These are phyloP conservation scores for Drosophila jambulina DNA, from an alignment of 1,140 invertebrate species.

Conservation along the genomic window DNA sequence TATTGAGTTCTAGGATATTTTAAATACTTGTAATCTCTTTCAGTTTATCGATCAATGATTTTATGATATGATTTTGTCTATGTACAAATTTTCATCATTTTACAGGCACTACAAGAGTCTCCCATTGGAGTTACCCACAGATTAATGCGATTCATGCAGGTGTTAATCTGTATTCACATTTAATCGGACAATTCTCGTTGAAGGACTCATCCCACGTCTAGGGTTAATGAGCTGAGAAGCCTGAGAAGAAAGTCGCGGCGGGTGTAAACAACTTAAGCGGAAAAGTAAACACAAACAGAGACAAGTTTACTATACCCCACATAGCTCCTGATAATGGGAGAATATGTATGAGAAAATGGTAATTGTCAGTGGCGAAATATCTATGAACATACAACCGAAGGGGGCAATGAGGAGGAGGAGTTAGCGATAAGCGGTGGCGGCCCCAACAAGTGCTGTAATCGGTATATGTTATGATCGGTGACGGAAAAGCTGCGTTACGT, in stretches of 20 bases:
- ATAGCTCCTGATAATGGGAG: slow-evolving; percentile 24
- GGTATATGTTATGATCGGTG: slow-evolving; percentile 10
- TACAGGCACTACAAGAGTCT: background rate
- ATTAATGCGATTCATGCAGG: background rate
- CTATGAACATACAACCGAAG: background rate
- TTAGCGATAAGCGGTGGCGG: slow-evolving; percentile 23
- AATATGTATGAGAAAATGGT: slow-evolving; percentile 29
- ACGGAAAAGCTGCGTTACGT: slow-evolving; percentile 1
- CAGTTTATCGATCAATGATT: too few relatives aligned
- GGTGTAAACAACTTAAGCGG: slow-evolving; percentile 43
- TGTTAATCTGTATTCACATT: slow-evolving; percentile 15
- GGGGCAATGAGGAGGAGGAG: background rate
- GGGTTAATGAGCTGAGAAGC: slow-evolving; percentile 26
- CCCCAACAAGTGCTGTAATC: slow-evolving; percentile 22
- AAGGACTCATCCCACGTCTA: background rate
- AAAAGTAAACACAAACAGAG: slow-evolving; percentile 36
- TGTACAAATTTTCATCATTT: background rate
- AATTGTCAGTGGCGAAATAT: slow-evolving; percentile 45
- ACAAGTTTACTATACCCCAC: slow-evolving; percentile 26
- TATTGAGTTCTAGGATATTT: background rate
- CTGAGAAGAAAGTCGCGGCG: background rate
- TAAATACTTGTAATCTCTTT: background rate
- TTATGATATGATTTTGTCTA: too few relatives aligned
- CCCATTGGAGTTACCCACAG: background rate
- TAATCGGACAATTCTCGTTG: slow-evolving; percentile 7